A percentile compares a stretch with the other conserved stretches of the same genome.
Evolutionary conservation across 2,113 vertebrate genomes (phyloP).

Genomic region (Castor canadensis): DNA sequence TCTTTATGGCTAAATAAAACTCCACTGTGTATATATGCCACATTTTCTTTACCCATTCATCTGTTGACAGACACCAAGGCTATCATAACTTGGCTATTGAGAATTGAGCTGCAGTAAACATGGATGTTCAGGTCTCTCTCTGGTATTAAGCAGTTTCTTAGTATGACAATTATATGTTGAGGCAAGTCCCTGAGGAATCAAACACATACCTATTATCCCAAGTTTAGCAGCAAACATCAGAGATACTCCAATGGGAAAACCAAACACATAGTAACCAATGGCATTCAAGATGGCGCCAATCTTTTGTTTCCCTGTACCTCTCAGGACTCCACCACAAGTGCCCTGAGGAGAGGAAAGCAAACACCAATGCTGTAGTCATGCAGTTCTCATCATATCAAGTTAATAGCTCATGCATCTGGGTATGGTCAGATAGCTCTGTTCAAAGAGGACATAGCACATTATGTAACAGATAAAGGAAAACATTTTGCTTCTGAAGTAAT

Average conservation of each 20-base stretch:
- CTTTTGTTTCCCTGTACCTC: slow-evolving; percentile 91
- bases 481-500: neutral
- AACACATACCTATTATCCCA: slow-evolving; percentile 87
- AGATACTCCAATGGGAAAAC: slow-evolving; percentile 86
- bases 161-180: neutral
- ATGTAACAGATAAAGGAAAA: neutral
- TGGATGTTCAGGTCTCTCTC: too few species aligned
- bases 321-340: slow-evolving; percentile 88
- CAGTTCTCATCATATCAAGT: too few species aligned
- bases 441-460: neutral
- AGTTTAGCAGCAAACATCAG: slow-evolving; percentile 90
- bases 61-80: too few species aligned
- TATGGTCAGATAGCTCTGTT: neutral
- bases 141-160: neutral
- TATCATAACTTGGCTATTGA: too few species aligned
- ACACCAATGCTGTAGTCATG: rapidly evolving
- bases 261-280: slow-evolving; percentile 88
- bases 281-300: slow-evolving; percentile 90
- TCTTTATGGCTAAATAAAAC: too few species aligned
- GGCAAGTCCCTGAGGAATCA: neutral
- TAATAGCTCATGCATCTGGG: neutral
- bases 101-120: too few species aligned
- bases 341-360: slow-evolving; percentile 76
- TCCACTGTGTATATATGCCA: too few species aligned
- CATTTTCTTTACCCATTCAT: too few species aligned